Conservation (phyloP, 2,797 vertebrate genomes). For the Onychomys torridus region DNA sequence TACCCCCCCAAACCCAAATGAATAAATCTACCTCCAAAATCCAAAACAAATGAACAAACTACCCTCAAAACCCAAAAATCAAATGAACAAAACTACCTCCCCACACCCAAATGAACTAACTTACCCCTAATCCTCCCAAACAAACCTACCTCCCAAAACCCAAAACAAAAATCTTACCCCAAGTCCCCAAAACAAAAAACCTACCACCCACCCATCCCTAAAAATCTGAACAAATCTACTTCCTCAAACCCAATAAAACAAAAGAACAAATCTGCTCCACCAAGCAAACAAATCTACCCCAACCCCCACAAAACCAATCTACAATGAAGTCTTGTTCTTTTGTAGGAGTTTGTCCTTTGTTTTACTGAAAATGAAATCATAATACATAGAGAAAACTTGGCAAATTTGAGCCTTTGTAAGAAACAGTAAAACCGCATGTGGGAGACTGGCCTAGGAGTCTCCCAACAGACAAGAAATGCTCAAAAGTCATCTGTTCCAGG, state of each 20-base stretch:
- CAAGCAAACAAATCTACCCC: neutral
- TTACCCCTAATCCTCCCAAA: neutral
- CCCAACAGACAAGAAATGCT: neutral
- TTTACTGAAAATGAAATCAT: constrained; percentile 40
- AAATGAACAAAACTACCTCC: neutral
- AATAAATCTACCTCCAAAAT: no score
- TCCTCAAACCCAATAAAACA: neutral
- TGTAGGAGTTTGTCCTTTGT: neutral
- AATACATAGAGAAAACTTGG: neutral
- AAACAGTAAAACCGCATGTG: neutral
- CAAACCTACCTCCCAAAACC: neutral
- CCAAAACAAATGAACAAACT: no score
- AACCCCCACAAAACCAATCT: neutral
- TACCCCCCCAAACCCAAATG: no score
- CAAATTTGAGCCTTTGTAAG: neutral
- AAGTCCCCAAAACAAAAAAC: neutral
- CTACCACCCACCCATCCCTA: neutral
- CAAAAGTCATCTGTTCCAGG: neutral
- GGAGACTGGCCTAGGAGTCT: neutral
- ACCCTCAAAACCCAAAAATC: neutral
- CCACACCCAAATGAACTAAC: neutral
- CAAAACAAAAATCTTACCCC: no score
- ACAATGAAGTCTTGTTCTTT: neutral
- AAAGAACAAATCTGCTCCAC: neutral
- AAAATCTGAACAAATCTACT: neutral